Evolutionary conservation across 2,113 vertebrate species (phyloP).

Genomic region (Bubo bubo): DNA sequence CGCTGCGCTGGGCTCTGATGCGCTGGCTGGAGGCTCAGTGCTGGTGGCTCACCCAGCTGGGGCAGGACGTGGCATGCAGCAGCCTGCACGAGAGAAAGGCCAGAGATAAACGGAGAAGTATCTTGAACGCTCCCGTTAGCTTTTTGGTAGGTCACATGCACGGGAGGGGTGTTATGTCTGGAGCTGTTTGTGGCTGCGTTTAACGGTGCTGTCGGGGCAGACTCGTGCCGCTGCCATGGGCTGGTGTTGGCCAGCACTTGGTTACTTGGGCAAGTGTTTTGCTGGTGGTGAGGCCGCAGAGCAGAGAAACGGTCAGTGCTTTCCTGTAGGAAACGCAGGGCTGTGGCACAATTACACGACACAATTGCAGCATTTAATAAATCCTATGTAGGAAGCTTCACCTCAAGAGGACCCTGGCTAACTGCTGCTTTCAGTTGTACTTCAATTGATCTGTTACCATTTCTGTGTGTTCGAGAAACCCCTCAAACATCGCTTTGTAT

Average conservation of each 20-base stretch:
- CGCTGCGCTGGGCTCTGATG: fast-evolving
- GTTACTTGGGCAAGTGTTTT: background rate
- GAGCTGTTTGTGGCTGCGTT: background rate
- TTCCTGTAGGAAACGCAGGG: background rate
- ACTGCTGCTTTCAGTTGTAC: background rate
- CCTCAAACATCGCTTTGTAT: background rate
- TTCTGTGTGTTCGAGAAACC: background rate
- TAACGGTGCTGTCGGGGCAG: background rate
- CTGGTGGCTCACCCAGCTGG: background rate
- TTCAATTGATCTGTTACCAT: background rate
- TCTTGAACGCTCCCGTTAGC: fast-evolving
- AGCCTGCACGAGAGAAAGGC: background rate
- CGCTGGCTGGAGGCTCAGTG: fast-evolving
- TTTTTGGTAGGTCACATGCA: fast-evolving
- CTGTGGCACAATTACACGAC: fast-evolving
- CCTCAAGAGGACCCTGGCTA: background rate
- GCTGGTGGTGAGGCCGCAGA: background rate
- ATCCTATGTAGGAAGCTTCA: background rate
- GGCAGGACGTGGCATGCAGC: fast-evolving
- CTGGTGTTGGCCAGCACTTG: fast-evolving
- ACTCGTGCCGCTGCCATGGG: background rate
- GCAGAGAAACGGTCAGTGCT: fast-evolving
- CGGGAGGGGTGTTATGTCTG: fast-evolving
- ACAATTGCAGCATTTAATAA: background rate
- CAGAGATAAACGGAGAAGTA: fast-evolving